Evolutionary conservation across 2,888 invertebrate species (phyloP).

Genomic region (Drosophila percnosoma): DNA sequence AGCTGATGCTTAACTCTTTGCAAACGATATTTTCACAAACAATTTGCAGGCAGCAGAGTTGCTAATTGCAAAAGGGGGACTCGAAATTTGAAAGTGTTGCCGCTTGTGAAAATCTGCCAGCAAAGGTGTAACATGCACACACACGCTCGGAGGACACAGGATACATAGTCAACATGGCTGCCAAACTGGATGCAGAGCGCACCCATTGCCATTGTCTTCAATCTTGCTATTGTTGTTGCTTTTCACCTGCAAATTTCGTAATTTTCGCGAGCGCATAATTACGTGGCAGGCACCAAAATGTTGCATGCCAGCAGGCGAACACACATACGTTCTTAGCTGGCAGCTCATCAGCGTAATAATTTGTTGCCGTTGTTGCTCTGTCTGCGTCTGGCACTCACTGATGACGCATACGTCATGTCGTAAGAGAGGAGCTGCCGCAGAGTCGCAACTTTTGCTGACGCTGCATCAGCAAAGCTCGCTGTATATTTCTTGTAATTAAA

Average conservation of each 20-base stretch:
- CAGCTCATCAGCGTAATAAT: constrained; percentile 20
- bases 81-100: constrained; percentile 47
- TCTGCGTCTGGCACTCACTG: constrained; percentile 54
- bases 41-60: constrained; percentile 57
- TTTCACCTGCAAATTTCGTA: constrained; percentile 69
- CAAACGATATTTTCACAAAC: constrained; percentile 64
- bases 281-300: constrained; percentile 63
- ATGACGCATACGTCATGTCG: constrained; percentile 77
- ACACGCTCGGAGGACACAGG: constrained; percentile 39
- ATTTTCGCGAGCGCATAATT: constrained; percentile 75
- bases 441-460: constrained; percentile 67
- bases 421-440: constrained; percentile 24
- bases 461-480: constrained; percentile 30
- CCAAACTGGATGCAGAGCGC: constrained; percentile 42
- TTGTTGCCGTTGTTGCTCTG: constrained; percentile 11
- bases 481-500: constrained; percentile 81
- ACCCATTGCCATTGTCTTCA: constrained; percentile 42
- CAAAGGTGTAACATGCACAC: constrained; percentile 45
- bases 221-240: constrained; percentile 26
- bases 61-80: constrained; percentile 69
- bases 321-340: background rate
- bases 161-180: constrained; percentile 52
- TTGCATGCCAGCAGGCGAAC: constrained; percentile 52
- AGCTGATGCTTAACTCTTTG: constrained; percentile 43
- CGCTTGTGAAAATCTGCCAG: constrained; percentile 24